phyloP scores from a whole-genome alignment of 2,888 invertebrate species.

The Liodrosophila aerea region DNA sequence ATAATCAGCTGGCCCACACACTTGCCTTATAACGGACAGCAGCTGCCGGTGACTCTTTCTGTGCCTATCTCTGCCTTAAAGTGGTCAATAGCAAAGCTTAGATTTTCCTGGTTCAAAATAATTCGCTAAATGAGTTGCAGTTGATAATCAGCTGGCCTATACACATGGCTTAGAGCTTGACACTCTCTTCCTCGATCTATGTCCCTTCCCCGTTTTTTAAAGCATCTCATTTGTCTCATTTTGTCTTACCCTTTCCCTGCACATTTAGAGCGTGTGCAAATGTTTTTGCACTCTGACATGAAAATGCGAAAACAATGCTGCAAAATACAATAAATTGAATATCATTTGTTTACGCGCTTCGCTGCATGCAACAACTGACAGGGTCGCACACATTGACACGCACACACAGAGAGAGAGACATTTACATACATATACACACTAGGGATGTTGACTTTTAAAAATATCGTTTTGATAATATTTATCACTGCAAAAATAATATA shows the following conservation, averaged over 20 bases:
- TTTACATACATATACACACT: conserved; percentile 6
- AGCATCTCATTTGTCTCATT: no score
- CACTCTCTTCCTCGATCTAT: no score
- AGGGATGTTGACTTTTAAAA: no score
- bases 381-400: conserved; percentile 28
- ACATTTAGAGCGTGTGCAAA: conserved; percentile 24
- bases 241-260: not conserved
- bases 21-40: conserved; percentile 18
- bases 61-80: no score
- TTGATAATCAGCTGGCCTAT: conserved; percentile 40
- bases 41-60: not conserved
- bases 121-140: conserved; percentile 67
- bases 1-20: conserved; percentile 34
- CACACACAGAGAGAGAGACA: conserved; percentile 16
- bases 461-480: no score
- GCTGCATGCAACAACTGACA: conserved; percentile 71
- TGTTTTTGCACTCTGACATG: conserved; percentile 28
- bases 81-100: conserved; percentile 13
- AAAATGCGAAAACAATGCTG: conserved; percentile 40
- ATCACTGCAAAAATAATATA: no score
- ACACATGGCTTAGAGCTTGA: no score
- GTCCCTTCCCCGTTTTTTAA: no score
- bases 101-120: conserved; percentile 51
- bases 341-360: conserved; percentile 76
- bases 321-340: conserved; percentile 71